Evolutionary conservation across 2,113 vertebrate species (phyloP).

Genomic region (Furnarius figulus): DNA sequence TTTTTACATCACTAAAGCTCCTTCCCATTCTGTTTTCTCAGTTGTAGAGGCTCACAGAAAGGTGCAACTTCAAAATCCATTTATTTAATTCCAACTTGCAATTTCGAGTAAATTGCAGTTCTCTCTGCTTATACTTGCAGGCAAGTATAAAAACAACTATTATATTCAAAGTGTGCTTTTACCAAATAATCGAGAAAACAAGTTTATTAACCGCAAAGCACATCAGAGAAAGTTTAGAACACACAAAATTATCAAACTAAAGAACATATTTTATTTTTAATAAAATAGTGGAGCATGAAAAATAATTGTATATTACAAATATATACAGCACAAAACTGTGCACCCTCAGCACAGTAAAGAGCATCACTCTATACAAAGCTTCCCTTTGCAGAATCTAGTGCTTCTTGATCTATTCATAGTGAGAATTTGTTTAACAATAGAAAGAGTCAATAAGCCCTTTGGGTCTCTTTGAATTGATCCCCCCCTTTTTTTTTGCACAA

Average conservation of each 20-base stretch:
- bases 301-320: conserved; percentile 84
- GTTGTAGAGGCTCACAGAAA: not conserved
- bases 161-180: conserved; percentile 6
- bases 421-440: conserved; percentile 86
- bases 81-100: not conserved
- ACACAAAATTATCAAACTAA: conserved; percentile 80
- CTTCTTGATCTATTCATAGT: conserved; percentile 85
- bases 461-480: conserved; percentile 78
- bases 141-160: not conserved
- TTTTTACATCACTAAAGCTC: conserved; percentile 2
- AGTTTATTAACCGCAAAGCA: conserved; percentile 49
- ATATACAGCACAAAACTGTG: conserved; percentile 76
- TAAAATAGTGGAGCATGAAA: conserved; percentile 87
- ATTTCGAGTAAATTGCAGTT: not conserved
- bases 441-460: conserved; percentile 83
- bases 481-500: conserved; percentile 66
- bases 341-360: conserved; percentile 63
- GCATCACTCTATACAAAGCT: conserved; percentile 77
- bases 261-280: conserved; percentile 87
- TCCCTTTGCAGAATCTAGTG: conserved; percentile 78
- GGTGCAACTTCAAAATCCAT: not conserved
- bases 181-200: not conserved
- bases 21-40: not conserved
- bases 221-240: not conserved
- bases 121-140: not conserved